Evolutionary conservation across 1,140 invertebrate species (phyloP).

Genomic region (Papilio machaon): DNA sequence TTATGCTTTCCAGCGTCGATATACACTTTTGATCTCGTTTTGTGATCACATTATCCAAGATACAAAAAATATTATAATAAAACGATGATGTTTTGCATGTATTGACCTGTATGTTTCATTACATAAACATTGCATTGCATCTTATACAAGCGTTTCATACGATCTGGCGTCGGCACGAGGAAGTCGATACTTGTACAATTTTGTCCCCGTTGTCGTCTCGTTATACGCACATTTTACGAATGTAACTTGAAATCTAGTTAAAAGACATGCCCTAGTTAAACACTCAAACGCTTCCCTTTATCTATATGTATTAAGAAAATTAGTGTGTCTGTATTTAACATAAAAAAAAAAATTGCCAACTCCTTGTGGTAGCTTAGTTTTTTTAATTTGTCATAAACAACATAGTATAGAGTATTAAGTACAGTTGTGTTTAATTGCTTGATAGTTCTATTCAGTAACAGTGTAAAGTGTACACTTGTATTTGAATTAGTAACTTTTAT

Average conservation of each 20-base stretch:
- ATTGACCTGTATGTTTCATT: background rate
- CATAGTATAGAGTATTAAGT: too few relatives aligned
- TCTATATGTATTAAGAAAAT: background rate
- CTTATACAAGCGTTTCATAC: constrained; percentile 16
- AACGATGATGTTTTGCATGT: background rate
- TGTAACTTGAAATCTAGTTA: background rate
- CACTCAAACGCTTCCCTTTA: background rate
- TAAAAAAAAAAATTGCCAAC: too few relatives aligned
- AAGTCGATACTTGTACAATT: constrained; percentile 1
- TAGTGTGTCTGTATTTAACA: too few relatives aligned
- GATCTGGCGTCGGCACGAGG: background rate
- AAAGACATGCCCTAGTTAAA: background rate
- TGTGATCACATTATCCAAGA: background rate
- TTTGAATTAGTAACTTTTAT: background rate
- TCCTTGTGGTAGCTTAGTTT: too few relatives aligned
- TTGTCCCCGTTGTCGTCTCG: background rate
- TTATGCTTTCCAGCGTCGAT: too few relatives aligned
- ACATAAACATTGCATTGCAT: constrained; percentile 4
- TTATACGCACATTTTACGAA: background rate
- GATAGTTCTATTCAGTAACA: too few relatives aligned
- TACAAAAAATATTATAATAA: background rate
- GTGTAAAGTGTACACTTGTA: background rate
- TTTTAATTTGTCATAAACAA: too few relatives aligned
- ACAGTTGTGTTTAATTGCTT: too few relatives aligned
- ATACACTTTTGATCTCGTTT: background rate